Base-by-base conservation (phyloP, 2,888 invertebrate species). In the Aphodius granarius region DNA sequence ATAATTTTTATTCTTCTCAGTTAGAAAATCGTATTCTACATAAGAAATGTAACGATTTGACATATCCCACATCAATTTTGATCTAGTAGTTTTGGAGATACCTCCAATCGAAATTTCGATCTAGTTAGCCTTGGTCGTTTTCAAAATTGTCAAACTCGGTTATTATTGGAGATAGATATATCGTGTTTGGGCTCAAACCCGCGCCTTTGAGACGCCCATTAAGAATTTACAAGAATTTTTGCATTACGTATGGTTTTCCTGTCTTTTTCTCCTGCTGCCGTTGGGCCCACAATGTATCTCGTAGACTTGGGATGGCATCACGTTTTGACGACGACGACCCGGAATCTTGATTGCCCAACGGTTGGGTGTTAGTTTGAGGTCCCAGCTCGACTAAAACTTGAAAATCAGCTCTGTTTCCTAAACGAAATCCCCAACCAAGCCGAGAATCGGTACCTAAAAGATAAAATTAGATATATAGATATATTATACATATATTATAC, bases 331-430 rank as follows among this genome's bases (percentile, higher is more conserved):
- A 87, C 15, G 77, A 78, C 3, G 81, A 66, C 5, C 65, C 73
- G 22, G 76, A 74, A 4, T 78, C 79, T 71, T 83, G 85, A 83
- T 88, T 85, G 81, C 92, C 92, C 5, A 94, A 86, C 0, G 92
- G 90, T 76, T 91, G 89, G 0, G 94, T 95, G 76, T 94, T 91
- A 0, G 90, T 92, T 84, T 95, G 95, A 0, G 95, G 95, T 0
- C 95, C 95, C 20, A 95, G 84, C 83, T 95, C 95, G 0, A 94
- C 84, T 79, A 94, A 83, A 2, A 94, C 89, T 83, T 95, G 94
- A 82, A 94, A 92, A 85, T 95, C 95, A 0, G 94, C 94, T 85
- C 94, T 94, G 82, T 94, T 92, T 0, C 95, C 95, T 64, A 94
- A 89, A 0, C 94, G 91, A 84, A 94, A 95, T 0, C 95, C 95